Base-by-base conservation (phyloP, 2,888 invertebrate species). In the Eupithecia centaureata region DNA sequence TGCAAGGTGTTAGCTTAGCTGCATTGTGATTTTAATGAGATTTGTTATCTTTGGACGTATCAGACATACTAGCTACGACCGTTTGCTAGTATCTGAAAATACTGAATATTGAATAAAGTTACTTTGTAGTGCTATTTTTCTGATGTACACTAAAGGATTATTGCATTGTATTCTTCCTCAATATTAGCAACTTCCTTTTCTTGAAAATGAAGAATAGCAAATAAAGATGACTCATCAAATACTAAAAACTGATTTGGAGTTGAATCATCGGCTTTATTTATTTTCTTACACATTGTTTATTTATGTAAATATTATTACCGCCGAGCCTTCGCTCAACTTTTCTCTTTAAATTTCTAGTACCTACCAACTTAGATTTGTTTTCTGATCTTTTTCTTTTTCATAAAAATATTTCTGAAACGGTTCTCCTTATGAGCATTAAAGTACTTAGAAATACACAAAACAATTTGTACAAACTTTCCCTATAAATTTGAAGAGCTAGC, bases 171-270 rank as follows among this genome's bases (percentile, higher is more conserved):
- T n/a, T n/a, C n/a, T 10, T 47, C 22, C 22, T 47, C 47, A 18
- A 22, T 47, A 47, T 18, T 42, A 18, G 8, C 22, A 47, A 22
- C 22, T 22, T 47, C 4, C 28, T 3, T 54, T 56, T 28, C n/a
- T 30, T 30, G 15, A 27, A 52, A 52, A 25, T 52, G 15, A 27
- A n/a, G 30, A 28, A 5, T 12, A 56, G 30, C 28, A 30, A 54
- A 18, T 28, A 56, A 30, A 13, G 2, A 22, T 57, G 57, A 57
- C 2, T 57, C 57, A 57, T 32, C 22, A 18, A 22, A 57, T 57
- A 18, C 57, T 28, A 4, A 57, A 57, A 33, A 57, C 57, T 83
- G 79, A 80, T 72, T 68, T 79, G 77, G 79, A 75, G 65, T 68
- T 76, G 79, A 79, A 78, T 78, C 77, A 78, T 70, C 74, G 56